Evolutionary conservation across 2,888 invertebrate species (phyloP).

Genomic region (Pristionchus mayeri): DNA sequence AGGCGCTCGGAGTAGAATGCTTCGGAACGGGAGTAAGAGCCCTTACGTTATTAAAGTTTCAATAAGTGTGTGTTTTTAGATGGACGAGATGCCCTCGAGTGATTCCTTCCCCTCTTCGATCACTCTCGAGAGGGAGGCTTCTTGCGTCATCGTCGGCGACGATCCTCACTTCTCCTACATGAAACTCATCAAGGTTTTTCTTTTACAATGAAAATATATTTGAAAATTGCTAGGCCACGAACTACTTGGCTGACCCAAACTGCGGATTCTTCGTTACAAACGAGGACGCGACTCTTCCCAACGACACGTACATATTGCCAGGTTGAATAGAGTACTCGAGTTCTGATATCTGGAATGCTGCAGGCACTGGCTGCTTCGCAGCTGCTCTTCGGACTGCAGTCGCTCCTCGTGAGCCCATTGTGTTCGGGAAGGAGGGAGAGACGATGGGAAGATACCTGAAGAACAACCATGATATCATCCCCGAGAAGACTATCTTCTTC

Average conservation of each 20-base stretch:
- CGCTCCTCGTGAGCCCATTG: constrained; percentile 83
- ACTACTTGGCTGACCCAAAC: constrained; percentile 86
- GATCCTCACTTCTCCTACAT: constrained; percentile 89
- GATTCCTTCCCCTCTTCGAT: constrained; percentile 48
- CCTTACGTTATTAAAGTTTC: too few species aligned
- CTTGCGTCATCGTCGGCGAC: constrained; percentile 94
- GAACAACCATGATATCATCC: constrained; percentile 84
- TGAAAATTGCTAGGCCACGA: constrained; percentile 82
- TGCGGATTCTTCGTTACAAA: constrained; percentile 93
- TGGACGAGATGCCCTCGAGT: too few species aligned
- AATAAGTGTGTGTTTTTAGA: too few species aligned
- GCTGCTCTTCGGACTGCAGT: constrained; percentile 88
- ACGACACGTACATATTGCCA: not conserved
- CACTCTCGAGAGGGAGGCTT: constrained; percentile 79
- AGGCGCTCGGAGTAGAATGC: not conserved
- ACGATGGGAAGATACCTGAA: constrained; percentile 65
- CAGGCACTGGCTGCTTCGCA: constrained; percentile 82
- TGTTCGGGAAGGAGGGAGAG: constrained; percentile 91
- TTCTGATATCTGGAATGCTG: not conserved
- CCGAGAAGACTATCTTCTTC: constrained; percentile 89
- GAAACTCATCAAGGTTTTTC: constrained; percentile 87
- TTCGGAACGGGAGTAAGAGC: constrained; percentile 17
- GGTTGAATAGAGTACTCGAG: not conserved
- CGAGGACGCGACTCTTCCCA: constrained; percentile 89
- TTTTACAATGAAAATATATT: not conserved